Base-by-base conservation (phyloP, 2,113 vertebrate species). In the Callionymus lyra region DNA sequence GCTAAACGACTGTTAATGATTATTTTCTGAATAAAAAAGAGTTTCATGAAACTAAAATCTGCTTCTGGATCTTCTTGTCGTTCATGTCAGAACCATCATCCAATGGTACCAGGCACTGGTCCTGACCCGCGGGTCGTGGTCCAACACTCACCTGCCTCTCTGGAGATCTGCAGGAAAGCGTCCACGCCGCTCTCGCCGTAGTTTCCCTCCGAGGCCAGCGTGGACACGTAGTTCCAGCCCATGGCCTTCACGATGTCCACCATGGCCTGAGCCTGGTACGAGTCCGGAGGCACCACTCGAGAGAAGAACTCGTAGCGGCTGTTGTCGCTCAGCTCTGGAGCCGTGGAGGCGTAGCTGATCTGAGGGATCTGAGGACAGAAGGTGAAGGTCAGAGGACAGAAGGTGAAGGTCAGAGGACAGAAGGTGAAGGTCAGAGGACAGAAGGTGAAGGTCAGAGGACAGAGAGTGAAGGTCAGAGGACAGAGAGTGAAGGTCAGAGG, bases 261-360 rank as follows among this genome's bases (percentile, higher is more conserved):
- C 91, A 92, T 92, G 38, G 91, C 87, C 74, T 93, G 91, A 13
- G 91, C 91, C 79, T 93, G 91, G 72, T 91, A 90, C 38, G 90
- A 93, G 60, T 93, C 91, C 0, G 91, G 90, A 1, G 90, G 91
- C 35, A 93, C 89, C 68, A 93, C 89, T 0, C 91, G 84, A 10
- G 90, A 91, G 81, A 93, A 93, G 78, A 87, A 92, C 73, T 92
- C 89, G 0, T 90, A 91, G 55, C 88, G 86, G 10, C 83, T 91
- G 39, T 88, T 88, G 79, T 92, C 90, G 0, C 89, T 93, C 54
- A 92, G 86, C 72, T 92, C 91, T 0, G 90, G 90, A 14, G 89
- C 89, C 0, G 91, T 93, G 56, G 91, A 93, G n/a, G 91, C 91
- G 0, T 92, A 93, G 74, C 90, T 93, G 76, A 93, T 90, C 83